Conservation (phyloP, 1,140 invertebrate genomes). For the Philopotamus ludificatus region DNA sequence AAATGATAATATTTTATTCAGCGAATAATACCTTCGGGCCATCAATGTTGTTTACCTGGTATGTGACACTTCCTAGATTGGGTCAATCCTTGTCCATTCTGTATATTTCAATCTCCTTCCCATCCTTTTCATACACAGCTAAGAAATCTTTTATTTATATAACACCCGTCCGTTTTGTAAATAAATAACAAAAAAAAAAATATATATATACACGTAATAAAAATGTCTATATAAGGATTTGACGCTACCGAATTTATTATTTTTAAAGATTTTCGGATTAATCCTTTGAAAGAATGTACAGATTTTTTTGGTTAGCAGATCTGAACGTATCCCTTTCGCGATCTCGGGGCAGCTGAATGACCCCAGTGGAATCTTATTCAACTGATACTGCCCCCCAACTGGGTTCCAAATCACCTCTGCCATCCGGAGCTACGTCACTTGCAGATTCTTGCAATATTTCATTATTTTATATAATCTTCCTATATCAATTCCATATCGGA, state of each 20-base stretch:
- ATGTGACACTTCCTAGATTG: constrained; percentile 17
- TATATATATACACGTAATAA: background rate
- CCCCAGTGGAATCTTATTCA: too few species aligned
- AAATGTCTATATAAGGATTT: background rate
- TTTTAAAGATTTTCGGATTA: background rate
- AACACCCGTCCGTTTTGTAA: background rate
- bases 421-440: too few species aligned
- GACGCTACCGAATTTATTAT: background rate
- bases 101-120: background rate
- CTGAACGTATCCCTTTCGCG: too few species aligned
- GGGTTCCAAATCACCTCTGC: too few species aligned
- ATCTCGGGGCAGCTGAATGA: too few species aligned
- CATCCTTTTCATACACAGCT: background rate
- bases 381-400: too few species aligned
- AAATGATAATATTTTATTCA: background rate
- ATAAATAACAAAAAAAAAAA: background rate
- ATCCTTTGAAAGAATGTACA: too few species aligned
- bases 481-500: too few species aligned
- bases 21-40: background rate
- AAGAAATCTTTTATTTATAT: background rate
- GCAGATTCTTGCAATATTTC: too few species aligned
- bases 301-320: too few species aligned
- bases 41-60: background rate
- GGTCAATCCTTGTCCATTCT: background rate
- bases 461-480: too few species aligned